Conservation (phyloP, 1,140 invertebrate species). For the Leptoteleia sp. region DNA sequence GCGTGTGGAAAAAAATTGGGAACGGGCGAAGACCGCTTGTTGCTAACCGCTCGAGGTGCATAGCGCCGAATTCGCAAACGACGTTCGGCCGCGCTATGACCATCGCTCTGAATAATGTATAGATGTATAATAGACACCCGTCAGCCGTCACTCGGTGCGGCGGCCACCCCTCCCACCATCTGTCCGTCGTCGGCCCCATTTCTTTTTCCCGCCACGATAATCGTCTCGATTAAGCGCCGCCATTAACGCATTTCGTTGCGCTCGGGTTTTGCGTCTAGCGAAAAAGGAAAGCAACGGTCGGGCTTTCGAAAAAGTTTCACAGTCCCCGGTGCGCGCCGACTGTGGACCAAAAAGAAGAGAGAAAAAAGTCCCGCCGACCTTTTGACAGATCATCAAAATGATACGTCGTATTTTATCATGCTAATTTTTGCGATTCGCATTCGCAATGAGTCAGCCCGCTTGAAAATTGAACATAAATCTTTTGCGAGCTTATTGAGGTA, state of each 20-base stretch:
- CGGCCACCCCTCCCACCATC: not conserved
- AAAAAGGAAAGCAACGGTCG: no score
- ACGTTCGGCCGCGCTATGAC: conserved; percentile 37
- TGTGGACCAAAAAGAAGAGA: conserved; percentile 1
- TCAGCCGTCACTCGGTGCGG: conserved; percentile 1
- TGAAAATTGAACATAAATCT: no score
- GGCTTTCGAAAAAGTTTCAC: conserved; percentile 16
- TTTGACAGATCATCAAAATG: conserved; percentile 47
- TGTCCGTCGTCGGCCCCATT: not conserved
- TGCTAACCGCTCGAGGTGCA: conserved; percentile 75
- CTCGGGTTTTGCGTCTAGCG: no score
- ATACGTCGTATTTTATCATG: conserved; percentile 32
- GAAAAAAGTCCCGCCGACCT: not conserved
- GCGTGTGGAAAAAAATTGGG: not conserved
- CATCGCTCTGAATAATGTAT: conserved; percentile 75
- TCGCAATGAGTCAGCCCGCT: not conserved
- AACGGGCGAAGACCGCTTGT: conserved; percentile 61
- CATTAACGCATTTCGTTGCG: no score
- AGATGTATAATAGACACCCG: conserved; percentile 53
- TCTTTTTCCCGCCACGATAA: no score
- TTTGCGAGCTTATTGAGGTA: no score
- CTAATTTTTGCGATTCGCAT: conserved; percentile 36
- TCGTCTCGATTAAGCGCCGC: no score
- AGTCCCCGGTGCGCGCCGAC: conserved; percentile 17
- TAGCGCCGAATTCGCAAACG: conserved; percentile 74